Evolutionary conservation across 2,797 vertebrate genomes (phyloP).

Genomic region (Ispidina lecontei): DNA sequence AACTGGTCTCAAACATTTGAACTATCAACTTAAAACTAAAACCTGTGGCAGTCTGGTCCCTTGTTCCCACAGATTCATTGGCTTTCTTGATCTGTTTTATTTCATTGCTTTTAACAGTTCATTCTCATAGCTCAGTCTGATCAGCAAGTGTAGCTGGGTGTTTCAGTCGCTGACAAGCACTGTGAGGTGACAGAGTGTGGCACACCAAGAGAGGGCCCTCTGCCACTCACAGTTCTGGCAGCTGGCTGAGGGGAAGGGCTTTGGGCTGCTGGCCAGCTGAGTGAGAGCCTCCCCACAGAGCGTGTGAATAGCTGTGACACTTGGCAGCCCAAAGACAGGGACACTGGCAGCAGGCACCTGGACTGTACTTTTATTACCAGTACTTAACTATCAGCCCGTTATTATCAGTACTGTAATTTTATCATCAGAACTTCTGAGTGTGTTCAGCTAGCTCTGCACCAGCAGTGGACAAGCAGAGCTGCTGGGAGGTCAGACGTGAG

Average conservation of each 20-base stretch:
- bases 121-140: not conserved
- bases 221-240: rapidly evolving
- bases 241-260: not conserved
- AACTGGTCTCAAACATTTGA: not conserved
- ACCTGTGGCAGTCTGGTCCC: not conserved
- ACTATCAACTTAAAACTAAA: not conserved
- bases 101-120: not conserved
- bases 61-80: not conserved
- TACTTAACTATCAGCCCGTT: no score
- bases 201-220: constrained; percentile 2
- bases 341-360: not conserved
- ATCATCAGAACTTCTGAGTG: not conserved
- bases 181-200: not conserved
- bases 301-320: not conserved
- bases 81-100: not conserved
- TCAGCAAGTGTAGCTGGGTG: not conserved
- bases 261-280: not conserved
- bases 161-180: not conserved
- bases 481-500: not conserved
- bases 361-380: not conserved
- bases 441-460: not conserved
- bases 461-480: not conserved
- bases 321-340: not conserved
- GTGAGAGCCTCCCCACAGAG: not conserved
- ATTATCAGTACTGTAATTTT: not conserved